Conservation (phyloP, 2,797 vertebrate species). For the Lepus townsendii region DNA sequence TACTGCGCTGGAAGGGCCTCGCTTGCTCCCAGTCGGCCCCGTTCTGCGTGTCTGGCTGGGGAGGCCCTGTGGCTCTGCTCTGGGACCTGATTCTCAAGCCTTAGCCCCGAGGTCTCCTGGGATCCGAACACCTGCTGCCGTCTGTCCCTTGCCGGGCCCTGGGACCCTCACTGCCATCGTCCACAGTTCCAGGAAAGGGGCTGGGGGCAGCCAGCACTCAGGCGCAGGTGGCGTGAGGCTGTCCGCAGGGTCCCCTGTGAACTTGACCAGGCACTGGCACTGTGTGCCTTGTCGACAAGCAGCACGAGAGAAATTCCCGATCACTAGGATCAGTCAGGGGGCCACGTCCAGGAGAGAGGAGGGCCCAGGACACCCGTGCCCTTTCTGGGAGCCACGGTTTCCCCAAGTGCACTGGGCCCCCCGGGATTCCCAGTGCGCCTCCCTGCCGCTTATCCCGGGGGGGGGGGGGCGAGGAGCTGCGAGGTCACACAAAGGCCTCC, state of each 20-base stretch:
- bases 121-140: not conserved
- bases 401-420: not conserved
- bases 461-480: not conserved
- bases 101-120: too few species aligned
- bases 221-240: too few species aligned
- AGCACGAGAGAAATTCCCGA: accelerated
- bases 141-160: not conserved
- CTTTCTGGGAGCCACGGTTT: not conserved
- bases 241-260: too few species aligned
- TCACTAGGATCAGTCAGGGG: not conserved
- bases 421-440: not conserved
- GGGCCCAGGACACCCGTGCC: accelerated
- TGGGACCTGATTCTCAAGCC: not conserved
- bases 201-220: not conserved
- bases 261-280: too few species aligned
- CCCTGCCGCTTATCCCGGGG: not conserved
- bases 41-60: too few species aligned
- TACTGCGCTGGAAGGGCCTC: not conserved
- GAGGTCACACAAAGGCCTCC: not conserved
- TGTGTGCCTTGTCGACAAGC: too few species aligned
- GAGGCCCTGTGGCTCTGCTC: not conserved
- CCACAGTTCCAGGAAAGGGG: not conserved
- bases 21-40: accelerated
- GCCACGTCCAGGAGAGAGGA: too few species aligned
- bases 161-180: not conserved